phyloP scores from a whole-genome alignment of 2,797 vertebrate species.

The Loris lydekkerianus region DNA sequence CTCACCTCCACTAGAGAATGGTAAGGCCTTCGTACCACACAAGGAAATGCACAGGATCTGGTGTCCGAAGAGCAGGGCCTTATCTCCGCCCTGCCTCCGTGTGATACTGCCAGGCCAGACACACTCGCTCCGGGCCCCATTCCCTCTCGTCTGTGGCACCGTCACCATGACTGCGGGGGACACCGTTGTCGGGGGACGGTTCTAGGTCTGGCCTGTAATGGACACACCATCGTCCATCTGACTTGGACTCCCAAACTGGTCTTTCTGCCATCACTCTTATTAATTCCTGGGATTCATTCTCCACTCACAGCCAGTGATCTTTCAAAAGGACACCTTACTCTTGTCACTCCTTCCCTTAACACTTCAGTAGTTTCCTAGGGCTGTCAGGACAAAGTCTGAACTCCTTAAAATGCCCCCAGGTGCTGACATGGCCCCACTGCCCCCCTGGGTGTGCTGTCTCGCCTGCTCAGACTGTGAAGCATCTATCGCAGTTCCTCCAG shows the following conservation, averaged over 20 bases:
- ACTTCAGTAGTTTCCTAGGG: neutral
- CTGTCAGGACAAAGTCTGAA: neutral
- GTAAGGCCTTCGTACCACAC: neutral
- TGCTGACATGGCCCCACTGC: neutral
- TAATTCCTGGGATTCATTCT: neutral
- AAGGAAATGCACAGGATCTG: neutral
- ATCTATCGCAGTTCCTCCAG: neutral
- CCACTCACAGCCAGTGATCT: neutral
- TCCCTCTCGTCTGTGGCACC: neutral
- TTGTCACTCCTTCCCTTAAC: neutral
- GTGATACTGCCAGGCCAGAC: neutral
- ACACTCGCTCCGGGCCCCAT: neutral
- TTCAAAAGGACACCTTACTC: neutral
- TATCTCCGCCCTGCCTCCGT: neutral
- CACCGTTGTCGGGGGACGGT: neutral
- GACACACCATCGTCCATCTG: neutral
- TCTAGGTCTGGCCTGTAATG: neutral
- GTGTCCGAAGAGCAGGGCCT: neutral
- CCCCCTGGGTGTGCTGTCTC: neutral
- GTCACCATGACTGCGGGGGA: neutral
- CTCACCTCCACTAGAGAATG: neutral
- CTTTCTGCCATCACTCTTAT: neutral
- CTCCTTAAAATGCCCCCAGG: neutral
- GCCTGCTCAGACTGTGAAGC: neutral
- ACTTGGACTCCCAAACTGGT: neutral